Evolutionary conservation across 2,888 invertebrate species (phyloP).

Genomic region (Argyresthia goedartella): DNA sequence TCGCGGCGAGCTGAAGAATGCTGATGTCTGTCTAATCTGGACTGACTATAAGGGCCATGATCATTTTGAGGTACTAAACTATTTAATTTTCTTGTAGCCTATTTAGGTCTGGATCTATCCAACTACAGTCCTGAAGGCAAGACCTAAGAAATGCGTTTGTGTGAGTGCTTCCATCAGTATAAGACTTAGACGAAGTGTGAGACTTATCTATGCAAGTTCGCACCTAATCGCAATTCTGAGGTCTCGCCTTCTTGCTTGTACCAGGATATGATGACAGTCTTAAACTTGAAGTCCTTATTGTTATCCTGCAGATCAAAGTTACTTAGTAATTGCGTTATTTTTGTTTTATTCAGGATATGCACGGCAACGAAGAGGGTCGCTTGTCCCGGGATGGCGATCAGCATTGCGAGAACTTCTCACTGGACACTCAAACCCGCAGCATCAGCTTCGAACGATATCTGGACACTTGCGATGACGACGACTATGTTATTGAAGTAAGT

Average conservation of each 20-base stretch:
- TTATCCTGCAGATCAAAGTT: too few species aligned
- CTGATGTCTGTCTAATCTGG: conserved; percentile 88
- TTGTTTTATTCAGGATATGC: conserved; percentile 73
- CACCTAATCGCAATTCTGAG: too few species aligned
- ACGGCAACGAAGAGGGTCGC: conserved; percentile 76
- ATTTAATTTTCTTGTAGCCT: too few species aligned
- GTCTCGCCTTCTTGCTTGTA: too few species aligned
- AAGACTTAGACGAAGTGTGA: too few species aligned
- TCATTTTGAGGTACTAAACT: conserved; percentile 47
- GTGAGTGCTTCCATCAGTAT: too few species aligned
- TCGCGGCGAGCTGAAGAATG: conserved; percentile 77
- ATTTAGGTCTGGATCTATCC: not conserved
- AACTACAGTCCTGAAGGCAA: too few species aligned
- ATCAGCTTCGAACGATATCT: conserved; percentile 84
- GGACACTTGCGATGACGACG: conserved; percentile 90
- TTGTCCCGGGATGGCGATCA: conserved; percentile 78
- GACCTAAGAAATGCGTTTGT: too few species aligned
- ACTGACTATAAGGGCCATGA: conserved; percentile 74
- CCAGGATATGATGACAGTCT: too few species aligned
- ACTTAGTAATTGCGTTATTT: too few species aligned
- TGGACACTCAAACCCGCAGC: conserved; percentile 72
- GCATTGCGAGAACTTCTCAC: conserved; percentile 76
- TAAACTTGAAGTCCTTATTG: too few species aligned
- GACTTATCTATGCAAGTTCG: too few species aligned
- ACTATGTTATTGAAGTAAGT: conserved; percentile 81